Conservation (phyloP, 2,113 vertebrate species). For the Catagonus wagneri region DNA sequence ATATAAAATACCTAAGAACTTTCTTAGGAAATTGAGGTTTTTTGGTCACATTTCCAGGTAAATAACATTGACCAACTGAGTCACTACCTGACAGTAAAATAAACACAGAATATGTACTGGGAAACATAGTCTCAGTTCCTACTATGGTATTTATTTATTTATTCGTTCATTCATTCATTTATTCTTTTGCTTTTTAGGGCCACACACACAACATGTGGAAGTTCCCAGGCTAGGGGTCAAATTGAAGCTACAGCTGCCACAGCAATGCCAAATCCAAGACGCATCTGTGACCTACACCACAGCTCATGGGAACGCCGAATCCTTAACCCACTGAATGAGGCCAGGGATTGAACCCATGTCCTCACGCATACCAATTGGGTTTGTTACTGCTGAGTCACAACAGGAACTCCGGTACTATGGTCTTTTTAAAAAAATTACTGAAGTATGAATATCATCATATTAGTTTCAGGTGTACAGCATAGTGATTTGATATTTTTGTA, state of each 20-base stretch:
- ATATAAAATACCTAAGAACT: neutral
- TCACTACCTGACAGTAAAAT: neutral
- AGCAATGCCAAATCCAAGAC: too few relatives aligned
- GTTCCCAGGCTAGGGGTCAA: too few relatives aligned
- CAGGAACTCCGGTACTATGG: too few relatives aligned
- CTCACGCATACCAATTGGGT: too few relatives aligned
- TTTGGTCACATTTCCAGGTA: neutral
- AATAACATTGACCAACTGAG: neutral
- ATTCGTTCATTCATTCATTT: neutral
- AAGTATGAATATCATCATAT: neutral
- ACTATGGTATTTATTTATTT: neutral
- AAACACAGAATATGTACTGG: neutral
- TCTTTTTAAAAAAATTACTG: neutral
- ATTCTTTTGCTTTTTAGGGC: too few relatives aligned
- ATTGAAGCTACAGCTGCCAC: too few relatives aligned
- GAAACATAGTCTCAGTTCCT: neutral
- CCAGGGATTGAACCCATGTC: too few relatives aligned
- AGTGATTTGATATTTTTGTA: neutral
- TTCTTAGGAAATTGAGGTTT: neutral
- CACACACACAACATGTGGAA: too few relatives aligned
- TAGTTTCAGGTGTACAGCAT: neutral
- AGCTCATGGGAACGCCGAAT: too few relatives aligned
- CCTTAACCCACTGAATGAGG: too few relatives aligned
- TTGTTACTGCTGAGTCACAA: too few relatives aligned
- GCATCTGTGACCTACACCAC: too few relatives aligned